phyloP scores from a whole-genome alignment of 2,888 invertebrate species.

The Drosophila conformis region DNA sequence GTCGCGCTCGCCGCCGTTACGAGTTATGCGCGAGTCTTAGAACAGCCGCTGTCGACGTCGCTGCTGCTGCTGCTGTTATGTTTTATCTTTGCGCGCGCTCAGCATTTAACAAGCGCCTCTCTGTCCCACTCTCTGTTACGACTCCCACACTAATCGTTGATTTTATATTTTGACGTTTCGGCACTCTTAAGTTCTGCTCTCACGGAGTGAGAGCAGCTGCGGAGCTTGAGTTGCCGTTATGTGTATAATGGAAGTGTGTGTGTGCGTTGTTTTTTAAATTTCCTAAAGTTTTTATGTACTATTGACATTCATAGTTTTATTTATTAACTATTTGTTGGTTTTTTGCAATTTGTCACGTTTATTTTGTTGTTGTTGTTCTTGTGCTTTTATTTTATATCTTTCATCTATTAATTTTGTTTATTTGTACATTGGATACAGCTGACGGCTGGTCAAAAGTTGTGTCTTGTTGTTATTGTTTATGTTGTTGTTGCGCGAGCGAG shows the following conservation, averaged over 20 bases:
- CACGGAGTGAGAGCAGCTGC: not conserved
- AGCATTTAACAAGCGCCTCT: slow-evolving; percentile 24
- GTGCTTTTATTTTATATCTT: slow-evolving; percentile 29
- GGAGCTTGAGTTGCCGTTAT: slow-evolving; percentile 44
- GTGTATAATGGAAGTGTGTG: slow-evolving; percentile 17
- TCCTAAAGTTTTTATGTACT: slow-evolving; percentile 45
- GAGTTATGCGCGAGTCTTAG: slow-evolving; percentile 61
- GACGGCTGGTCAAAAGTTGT: slow-evolving; percentile 9
- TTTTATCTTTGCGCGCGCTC: slow-evolving; percentile 62
- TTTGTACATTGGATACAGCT: slow-evolving; percentile 14
- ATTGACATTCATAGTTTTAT: slow-evolving; percentile 27
- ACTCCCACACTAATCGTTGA: slow-evolving; percentile 25
- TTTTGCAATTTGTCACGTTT: slow-evolving; percentile 55
- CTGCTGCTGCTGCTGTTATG: slow-evolving; percentile 19
- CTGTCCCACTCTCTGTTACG: slow-evolving; percentile 1
- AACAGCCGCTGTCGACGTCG: slow-evolving; percentile 44
- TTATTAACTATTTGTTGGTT: slow-evolving; percentile 38
- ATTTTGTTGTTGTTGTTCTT: slow-evolving; percentile 17
- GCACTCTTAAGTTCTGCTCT: slow-evolving; percentile 39
- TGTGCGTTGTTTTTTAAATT: slow-evolving; percentile 43
- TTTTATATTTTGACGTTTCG: not conserved
- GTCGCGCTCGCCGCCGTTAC: slow-evolving; percentile 49
- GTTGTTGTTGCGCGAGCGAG: not conserved
- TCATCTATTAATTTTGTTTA: slow-evolving; percentile 15
- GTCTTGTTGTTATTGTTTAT: slow-evolving; percentile 18